Evolutionary conservation across 2,888 invertebrate genomes (phyloP), one percentile per base, ranked within the genome.

Genomic region (Sabatieria punctata): DNA sequence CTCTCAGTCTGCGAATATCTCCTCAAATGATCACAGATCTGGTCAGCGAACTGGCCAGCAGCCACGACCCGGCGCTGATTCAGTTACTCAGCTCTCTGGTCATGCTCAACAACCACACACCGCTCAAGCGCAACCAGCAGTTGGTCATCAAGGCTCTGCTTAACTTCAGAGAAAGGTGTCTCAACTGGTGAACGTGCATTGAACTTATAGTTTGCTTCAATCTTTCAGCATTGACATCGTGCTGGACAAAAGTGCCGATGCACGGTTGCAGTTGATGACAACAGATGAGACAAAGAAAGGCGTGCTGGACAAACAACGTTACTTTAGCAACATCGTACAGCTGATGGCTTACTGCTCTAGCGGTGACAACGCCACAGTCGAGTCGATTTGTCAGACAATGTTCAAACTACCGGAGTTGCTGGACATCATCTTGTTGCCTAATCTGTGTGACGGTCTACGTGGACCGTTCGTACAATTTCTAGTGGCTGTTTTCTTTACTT

Each of bases 71-170:
- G 3, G 23, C 6, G 3, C 26, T 45, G 6, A 37, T 45, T 2
- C 38, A 26, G n/a, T 30, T 45, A 4, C 21, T 45, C 19, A 25
- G n/a, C 21, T 18, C 37, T 2, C 30, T 45, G n/a, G 45, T 45
- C 6, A 45, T 45, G 45, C 21, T 26, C 22, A 21, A n/a, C 6
- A n/a, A 39, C 8, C 53, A 65, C 46, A 21, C 15, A 36, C 65
- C 66, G 1, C 52, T 67, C 43, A 66, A 67, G 51, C 51, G 66
- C 18, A 66, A 66, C 53, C 66, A 66, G 50, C 57, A 63, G 4
- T 63, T 64, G 42, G 65, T 66, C 33, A 64, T 66, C 63, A 65
- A 63, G 47, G 65, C 63, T 53, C 64, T 66, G 53, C 63, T 67
- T 64, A 65, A 65, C 57, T 60, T 57, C 49, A 43, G 18, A 21